phyloP scores from a whole-genome alignment of 2,888 invertebrate species.

The Gymnosoma rotundatum region DNA sequence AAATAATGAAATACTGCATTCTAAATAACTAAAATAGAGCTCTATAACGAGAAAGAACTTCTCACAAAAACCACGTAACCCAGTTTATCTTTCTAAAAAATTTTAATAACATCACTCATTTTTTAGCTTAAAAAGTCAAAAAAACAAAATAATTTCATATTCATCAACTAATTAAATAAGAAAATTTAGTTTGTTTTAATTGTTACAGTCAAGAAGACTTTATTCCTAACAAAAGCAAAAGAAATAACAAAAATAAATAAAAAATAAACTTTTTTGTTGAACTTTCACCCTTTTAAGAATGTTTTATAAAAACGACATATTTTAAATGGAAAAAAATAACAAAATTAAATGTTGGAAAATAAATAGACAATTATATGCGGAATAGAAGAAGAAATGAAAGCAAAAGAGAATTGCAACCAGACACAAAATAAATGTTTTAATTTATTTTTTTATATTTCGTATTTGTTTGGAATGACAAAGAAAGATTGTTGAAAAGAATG shows the following conservation, averaged over 20 bases:
- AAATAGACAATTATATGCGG: slow-evolving; percentile 13
- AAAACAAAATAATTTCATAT: slow-evolving; percentile 16
- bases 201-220: not conserved
- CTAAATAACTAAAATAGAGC: too few species aligned
- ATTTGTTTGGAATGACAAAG: slow-evolving; percentile 42
- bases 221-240: not conserved
- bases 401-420: slow-evolving; percentile 24
- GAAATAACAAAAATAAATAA: slow-evolving; percentile 5
- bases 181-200: not conserved
- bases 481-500: not conserved
- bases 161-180: slow-evolving; percentile 52
- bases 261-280: slow-evolving; percentile 48
- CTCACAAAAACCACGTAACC: not conserved
- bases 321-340: slow-evolving; percentile 5
- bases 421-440: slow-evolving; percentile 12
- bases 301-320: slow-evolving; percentile 43
- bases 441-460: not conserved
- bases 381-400: slow-evolving; percentile 25
- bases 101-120: not conserved
- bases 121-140: too few species aligned
- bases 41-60: too few species aligned
- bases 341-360: slow-evolving; percentile 19
- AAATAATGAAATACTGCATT: too few species aligned
- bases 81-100: slow-evolving; percentile 27
- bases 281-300: slow-evolving; percentile 66